Conservation (phyloP, 2,797 vertebrate species). For the Varecia variegata region DNA sequence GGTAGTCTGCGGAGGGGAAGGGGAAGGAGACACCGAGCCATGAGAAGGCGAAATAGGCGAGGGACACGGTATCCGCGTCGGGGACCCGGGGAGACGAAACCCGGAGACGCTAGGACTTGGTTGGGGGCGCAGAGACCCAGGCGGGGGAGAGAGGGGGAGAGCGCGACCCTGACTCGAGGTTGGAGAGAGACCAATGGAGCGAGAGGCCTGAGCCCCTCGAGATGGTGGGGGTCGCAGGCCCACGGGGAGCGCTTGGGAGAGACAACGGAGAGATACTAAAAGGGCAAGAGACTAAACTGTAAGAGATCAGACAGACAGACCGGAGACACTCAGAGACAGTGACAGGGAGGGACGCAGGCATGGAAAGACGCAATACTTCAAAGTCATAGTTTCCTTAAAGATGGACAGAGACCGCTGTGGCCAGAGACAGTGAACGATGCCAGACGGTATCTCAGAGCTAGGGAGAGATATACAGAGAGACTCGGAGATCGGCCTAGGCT, state of each 20-base stretch:
- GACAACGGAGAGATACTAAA: not conserved
- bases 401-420: not conserved
- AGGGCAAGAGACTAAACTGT: not conserved
- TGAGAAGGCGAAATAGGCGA: not conserved
- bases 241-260: rapidly evolving
- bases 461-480: not conserved
- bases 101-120: rapidly evolving
- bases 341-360: not conserved
- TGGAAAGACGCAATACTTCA: rapidly evolving
- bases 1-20: conserved; percentile 88
- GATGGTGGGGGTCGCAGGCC: not conserved
- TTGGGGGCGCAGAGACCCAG: not conserved
- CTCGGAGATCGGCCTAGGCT: rapidly evolving
- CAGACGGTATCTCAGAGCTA: not conserved
- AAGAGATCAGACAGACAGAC: not conserved
- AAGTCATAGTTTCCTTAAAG: not conserved
- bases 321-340: not conserved
- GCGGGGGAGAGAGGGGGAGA: too few relatives aligned
- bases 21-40: not conserved
- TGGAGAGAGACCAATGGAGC: too few relatives aligned
- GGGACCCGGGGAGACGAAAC: rapidly evolving
- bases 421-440: not conserved
- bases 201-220: not conserved
- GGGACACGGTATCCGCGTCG: not conserved
- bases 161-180: not conserved